A percentile compares a stretch with the other conserved stretches of the same genome.
Evolutionary conservation across 92 coral and sea anemone species (phyloP).

Genomic region (Paragorgia papillata): DNA sequence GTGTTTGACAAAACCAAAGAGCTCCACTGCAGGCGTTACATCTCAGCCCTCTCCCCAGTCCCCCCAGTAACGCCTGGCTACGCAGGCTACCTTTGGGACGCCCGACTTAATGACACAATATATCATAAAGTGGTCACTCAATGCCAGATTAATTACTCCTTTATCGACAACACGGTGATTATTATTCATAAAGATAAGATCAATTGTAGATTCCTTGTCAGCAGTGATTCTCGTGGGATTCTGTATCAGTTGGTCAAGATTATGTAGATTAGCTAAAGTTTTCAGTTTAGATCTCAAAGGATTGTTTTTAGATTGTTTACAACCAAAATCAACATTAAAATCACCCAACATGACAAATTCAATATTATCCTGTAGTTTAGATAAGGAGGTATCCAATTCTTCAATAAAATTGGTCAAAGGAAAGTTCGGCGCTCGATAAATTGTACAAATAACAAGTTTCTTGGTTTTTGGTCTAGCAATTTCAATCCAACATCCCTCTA

Average conservation of each 20-base stretch:
- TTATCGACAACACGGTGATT: conserved; percentile 32
- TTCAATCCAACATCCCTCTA: conserved; percentile 56
- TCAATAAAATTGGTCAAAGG: neutral
- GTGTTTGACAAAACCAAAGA: too few relatives aligned
- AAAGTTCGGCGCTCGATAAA: neutral
- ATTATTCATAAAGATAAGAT: conserved; percentile 40
- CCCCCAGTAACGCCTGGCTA: too few relatives aligned
- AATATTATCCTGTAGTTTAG: neutral
- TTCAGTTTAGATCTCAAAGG: neutral
- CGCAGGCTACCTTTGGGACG: conserved; percentile 49
- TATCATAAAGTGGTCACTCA: conserved; percentile 63
- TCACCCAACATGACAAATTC: conserved; percentile 11
- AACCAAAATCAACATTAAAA: conserved; percentile 9
- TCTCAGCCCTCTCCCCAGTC: too few relatives aligned
- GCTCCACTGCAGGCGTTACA: too few relatives aligned
- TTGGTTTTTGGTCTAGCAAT: conserved; percentile 48
- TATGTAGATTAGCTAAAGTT: neutral
- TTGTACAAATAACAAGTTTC: conserved; percentile 36
- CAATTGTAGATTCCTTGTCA: conserved; percentile 31
- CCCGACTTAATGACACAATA: conserved; percentile 47
- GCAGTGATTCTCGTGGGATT: conserved; percentile 50
- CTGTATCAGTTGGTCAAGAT: neutral
- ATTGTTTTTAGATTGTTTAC: too few relatives aligned
- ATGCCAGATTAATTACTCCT: conserved; percentile 52
- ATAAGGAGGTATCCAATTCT: neutral